Evolutionary conservation across 1,140 invertebrate genomes (phyloP).

Genomic region (Euura lappo): DNA sequence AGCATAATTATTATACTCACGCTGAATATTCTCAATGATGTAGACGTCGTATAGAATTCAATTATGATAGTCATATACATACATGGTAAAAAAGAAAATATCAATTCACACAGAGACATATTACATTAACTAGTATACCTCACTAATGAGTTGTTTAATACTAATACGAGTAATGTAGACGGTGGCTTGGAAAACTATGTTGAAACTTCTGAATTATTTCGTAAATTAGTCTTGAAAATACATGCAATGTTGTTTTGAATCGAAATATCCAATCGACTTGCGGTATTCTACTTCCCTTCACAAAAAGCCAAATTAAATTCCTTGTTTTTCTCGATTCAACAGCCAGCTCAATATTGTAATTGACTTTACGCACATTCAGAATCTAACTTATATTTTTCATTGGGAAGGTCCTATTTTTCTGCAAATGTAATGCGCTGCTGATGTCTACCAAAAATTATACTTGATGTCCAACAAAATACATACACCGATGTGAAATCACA

Average conservation of each 20-base stretch:
- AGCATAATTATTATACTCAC: not conserved
- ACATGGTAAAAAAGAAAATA: not conserved
- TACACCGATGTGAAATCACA: not conserved
- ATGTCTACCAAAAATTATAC: slow-evolving; percentile 5
- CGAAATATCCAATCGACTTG: not conserved
- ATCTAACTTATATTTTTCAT: not conserved
- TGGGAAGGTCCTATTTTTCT: not conserved
- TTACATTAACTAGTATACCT: not conserved
- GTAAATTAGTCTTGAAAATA: not conserved
- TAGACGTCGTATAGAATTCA: not conserved
- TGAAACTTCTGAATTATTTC: slow-evolving; percentile 5
- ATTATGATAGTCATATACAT: not conserved
- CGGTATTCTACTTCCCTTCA: too few relatives aligned
- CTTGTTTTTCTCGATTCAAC: too few relatives aligned
- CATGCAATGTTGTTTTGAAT: not conserved
- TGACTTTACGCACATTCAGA: too few relatives aligned
- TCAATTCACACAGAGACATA: not conserved
- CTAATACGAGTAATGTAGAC: slow-evolving; percentile 5
- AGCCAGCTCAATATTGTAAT: too few relatives aligned
- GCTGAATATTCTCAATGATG: not conserved
- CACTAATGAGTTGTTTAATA: not conserved
- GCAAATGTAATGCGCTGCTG: not conserved
- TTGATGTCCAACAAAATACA: not conserved
- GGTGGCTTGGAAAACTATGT: slow-evolving; percentile 1
- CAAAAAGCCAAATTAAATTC: too few relatives aligned